Evolutionary conservation across 2,888 invertebrate genomes (phyloP).

Genomic region (Folsomia candida): DNA sequence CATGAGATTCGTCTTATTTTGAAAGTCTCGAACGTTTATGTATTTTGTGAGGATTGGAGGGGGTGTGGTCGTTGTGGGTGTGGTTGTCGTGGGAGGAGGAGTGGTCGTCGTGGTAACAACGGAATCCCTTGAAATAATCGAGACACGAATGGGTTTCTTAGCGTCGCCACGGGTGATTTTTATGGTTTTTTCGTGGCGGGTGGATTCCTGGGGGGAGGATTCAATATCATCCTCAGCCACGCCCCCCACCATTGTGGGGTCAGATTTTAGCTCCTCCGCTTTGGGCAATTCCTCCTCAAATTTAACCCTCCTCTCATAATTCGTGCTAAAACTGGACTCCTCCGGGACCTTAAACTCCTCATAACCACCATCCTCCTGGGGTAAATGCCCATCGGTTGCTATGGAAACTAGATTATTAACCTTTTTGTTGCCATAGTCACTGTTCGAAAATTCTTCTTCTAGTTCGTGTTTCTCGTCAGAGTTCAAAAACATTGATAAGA

Average conservation of each 20-base stretch:
- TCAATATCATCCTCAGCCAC: no score
- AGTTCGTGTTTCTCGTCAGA: slow-evolving; percentile 25
- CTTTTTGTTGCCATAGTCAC: slow-evolving; percentile 27
- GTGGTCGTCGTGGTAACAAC: not conserved
- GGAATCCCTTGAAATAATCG: not conserved
- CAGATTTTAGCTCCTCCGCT: slow-evolving; percentile 28
- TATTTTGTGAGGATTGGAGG: slow-evolving; percentile 9
- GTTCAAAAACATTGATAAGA: slow-evolving; percentile 38
- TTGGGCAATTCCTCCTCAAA: slow-evolving; percentile 2
- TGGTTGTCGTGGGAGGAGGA: not conserved
- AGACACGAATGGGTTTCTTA: not conserved
- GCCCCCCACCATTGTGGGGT: no score
- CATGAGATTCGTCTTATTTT: no score
- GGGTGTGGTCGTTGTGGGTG: not conserved
- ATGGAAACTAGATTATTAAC: slow-evolving; percentile 28
- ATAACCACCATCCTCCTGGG: not conserved
- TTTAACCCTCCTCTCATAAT: no score
- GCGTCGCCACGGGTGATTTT: not conserved
- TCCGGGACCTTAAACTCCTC: no score
- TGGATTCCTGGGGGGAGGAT: slow-evolving; percentile 24
- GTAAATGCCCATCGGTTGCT: no score
- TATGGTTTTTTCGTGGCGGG: slow-evolving; percentile 15
- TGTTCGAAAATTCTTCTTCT: slow-evolving; percentile 21
- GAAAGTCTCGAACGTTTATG: slow-evolving; percentile 31
- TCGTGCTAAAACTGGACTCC: no score